Evolutionary conservation across 2,888 invertebrate species (phyloP).

Genomic region (Drosophila melanosoma): DNA sequence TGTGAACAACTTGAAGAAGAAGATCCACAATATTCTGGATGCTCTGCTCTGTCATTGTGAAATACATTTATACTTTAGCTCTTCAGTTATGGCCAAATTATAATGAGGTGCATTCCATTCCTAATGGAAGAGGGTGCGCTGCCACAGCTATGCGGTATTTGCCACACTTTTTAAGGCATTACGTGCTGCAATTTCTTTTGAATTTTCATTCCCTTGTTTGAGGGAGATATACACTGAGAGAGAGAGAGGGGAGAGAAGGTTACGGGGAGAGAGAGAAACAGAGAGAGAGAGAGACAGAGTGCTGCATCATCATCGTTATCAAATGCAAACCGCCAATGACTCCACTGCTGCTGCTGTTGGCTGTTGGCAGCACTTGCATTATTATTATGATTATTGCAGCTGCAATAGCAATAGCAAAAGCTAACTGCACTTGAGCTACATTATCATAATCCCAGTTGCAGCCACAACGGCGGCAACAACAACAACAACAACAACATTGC

Average conservation of each 20-base stretch:
- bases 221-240: not conserved
- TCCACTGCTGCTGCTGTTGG: conserved; percentile 20
- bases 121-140: not conserved
- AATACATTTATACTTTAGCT: conserved; percentile 27
- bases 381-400: conserved; percentile 67
- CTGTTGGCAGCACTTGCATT: conserved; percentile 54
- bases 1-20: conserved; percentile 23
- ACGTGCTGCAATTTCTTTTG: conserved; percentile 47
- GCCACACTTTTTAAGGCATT: conserved; percentile 51
- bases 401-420: conserved; percentile 65
- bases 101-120: conserved; percentile 26
- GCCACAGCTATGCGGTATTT: conserved; percentile 5
- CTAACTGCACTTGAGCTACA: conserved; percentile 76
- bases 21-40: not conserved
- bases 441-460: conserved; percentile 73
- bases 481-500: conserved; percentile 8
- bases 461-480: conserved; percentile 33
- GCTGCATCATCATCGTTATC: conserved; percentile 68
- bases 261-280: not conserved
- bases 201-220: conserved; percentile 19
- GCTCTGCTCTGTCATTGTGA: conserved; percentile 22
- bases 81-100: conserved; percentile 38
- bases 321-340: conserved; percentile 56
- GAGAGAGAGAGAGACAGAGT: not conserved
- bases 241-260: no score